These are phyloP conservation scores for Bos javanicus DNA, from an alignment of 2,113 vertebrate genomes.

Conservation along the genomic window DNA sequence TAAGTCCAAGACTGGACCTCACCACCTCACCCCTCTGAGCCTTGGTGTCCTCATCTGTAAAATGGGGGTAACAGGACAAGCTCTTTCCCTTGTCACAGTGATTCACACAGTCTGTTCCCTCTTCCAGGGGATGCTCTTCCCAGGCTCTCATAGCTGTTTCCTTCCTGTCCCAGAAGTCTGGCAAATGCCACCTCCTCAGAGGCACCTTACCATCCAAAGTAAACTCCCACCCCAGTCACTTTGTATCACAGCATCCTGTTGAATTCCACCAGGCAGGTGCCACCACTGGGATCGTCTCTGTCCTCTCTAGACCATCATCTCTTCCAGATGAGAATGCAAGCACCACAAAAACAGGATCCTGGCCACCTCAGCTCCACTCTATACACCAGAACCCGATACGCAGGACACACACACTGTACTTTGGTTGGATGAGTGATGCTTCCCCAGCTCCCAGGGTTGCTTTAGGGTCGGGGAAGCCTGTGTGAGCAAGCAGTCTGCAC, in stretches of 20 bases:
- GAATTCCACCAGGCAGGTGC: background rate
- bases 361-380: background rate
- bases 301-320: too few species aligned
- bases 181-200: background rate
- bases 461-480: background rate
- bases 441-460: background rate
- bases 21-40: background rate
- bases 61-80: background rate
- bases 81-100: background rate
- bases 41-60: background rate
- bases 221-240: background rate
- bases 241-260: background rate
- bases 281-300: background rate
- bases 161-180: background rate
- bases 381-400: fast-evolving
- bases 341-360: background rate
- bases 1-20: background rate
- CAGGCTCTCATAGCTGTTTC: background rate
- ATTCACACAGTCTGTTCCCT: background rate
- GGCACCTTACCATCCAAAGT: too few species aligned
- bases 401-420: background rate
- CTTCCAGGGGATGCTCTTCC: background rate
- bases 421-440: background rate
- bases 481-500: background rate
- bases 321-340: background rate